Evolutionary conservation across 2,797 vertebrate genomes (phyloP).

Genomic region (Natrix natrix): DNA sequence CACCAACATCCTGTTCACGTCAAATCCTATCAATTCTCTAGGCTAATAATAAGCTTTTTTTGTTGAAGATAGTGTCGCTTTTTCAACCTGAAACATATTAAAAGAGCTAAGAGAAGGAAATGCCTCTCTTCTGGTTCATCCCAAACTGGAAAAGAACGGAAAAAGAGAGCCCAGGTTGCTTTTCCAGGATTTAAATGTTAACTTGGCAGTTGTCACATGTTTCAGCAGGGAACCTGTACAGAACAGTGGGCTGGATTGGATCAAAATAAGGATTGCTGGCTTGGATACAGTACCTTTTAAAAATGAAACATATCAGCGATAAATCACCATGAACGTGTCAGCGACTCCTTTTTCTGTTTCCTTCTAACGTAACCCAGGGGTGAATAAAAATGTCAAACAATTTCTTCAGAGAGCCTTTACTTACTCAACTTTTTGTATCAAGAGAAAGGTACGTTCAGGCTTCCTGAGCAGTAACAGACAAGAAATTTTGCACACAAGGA

Average conservation of each 20-base stretch:
- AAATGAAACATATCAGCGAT: conserved; percentile 32
- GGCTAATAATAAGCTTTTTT: background rate
- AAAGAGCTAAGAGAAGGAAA: conserved; percentile 7
- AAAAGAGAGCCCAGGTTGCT: background rate
- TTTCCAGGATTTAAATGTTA: conserved; percentile 26
- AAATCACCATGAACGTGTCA: conserved; percentile 19
- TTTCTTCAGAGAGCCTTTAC: background rate
- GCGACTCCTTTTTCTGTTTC: background rate
- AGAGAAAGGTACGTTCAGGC: rapidly evolving
- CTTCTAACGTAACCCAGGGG: background rate
- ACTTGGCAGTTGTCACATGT: background rate
- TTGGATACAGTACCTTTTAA: background rate
- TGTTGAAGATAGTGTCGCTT: background rate
- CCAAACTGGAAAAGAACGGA: conserved; percentile 11
- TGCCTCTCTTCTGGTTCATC: conserved; percentile 6
- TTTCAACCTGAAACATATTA: background rate
- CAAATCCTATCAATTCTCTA: background rate
- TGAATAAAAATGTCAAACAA: conserved; percentile 21
- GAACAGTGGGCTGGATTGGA: conserved; percentile 8
- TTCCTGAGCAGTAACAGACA: background rate
- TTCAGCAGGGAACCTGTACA: background rate
- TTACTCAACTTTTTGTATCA: background rate
- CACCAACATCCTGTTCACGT: background rate
- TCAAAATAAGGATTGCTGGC: background rate
- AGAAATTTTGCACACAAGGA: background rate